These are phyloP conservation scores for Acanthaster planci DNA, from an alignment of 35 echinoderm and acorn worm species.

Conservation along the genomic window DNA sequence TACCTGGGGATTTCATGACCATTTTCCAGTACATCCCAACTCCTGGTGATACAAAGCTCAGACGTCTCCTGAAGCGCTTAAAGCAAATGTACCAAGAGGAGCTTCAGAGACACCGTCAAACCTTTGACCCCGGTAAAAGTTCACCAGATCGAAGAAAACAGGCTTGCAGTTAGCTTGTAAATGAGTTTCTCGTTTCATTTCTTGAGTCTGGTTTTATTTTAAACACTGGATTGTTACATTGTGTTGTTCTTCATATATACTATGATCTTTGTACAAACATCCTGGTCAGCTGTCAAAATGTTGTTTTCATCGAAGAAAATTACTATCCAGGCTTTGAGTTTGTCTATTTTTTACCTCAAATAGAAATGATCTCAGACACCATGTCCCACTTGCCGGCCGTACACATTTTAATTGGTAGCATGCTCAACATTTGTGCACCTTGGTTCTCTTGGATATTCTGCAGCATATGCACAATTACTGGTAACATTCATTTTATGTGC, in stretches of 20 bases:
- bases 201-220: background rate
- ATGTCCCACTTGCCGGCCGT: too few species aligned
- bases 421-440: too few species aligned
- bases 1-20: too few species aligned
- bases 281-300: background rate
- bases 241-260: background rate
- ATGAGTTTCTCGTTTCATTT: background rate
- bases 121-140: slow-evolving; percentile 1
- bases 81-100: background rate
- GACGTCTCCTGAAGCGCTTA: background rate
- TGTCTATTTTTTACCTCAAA: too few species aligned
- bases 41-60: background rate
- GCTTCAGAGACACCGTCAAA: background rate
- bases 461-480: too few species aligned
- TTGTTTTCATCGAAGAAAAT: too few species aligned
- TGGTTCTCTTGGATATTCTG: too few species aligned
- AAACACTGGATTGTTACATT: background rate
- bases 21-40: too few species aligned
- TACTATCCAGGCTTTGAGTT: too few species aligned
- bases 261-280: background rate
- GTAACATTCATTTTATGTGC: too few species aligned
- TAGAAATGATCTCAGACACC: too few species aligned
- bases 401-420: too few species aligned
- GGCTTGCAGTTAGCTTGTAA: background rate
- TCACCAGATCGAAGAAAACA: background rate